phyloP scores from a whole-genome alignment of 2,113 vertebrate species.

The Ia io region DNA sequence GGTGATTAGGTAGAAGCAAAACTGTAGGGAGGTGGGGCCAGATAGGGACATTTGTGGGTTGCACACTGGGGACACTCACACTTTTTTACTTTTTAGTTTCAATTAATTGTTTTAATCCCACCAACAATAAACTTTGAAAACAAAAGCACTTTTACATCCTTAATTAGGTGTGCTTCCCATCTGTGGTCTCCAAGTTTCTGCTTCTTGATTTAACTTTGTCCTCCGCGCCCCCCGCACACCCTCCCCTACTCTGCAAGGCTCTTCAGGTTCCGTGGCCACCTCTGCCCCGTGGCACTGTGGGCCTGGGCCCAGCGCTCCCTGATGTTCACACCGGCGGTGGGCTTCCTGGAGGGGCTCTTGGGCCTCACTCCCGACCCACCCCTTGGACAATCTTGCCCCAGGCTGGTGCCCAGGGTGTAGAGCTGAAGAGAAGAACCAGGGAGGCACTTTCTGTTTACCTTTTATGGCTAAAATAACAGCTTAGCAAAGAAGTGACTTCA shows the following conservation, averaged over 20 bases:
- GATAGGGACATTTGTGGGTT: neutral
- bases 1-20: neutral
- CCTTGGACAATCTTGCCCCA: conserved; percentile 83
- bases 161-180: conserved; percentile 87
- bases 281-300: conserved; percentile 78
- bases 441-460: conserved; percentile 90
- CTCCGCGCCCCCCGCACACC: conserved; percentile 78
- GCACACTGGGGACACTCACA: neutral
- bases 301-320: conserved; percentile 80
- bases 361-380: conserved; percentile 78
- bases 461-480: conserved; percentile 93
- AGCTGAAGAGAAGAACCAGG: conserved; percentile 85
- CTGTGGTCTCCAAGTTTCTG: conserved; percentile 83
- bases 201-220: conserved; percentile 83
- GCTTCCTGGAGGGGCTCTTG: neutral
- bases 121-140: conserved; percentile 88
- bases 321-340: conserved; percentile 83
- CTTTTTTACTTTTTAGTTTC: conserved; percentile 77
- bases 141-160: conserved; percentile 86
- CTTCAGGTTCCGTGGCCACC: conserved; percentile 68
- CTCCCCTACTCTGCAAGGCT: conserved; percentile 67
- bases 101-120: conserved; percentile 84
- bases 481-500: conserved; percentile 86
- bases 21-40: neutral
- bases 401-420: conserved; percentile 83